Evolutionary conservation across 2,797 vertebrate genomes (phyloP).

Genomic region (Amphiprion clarkii): DNA sequence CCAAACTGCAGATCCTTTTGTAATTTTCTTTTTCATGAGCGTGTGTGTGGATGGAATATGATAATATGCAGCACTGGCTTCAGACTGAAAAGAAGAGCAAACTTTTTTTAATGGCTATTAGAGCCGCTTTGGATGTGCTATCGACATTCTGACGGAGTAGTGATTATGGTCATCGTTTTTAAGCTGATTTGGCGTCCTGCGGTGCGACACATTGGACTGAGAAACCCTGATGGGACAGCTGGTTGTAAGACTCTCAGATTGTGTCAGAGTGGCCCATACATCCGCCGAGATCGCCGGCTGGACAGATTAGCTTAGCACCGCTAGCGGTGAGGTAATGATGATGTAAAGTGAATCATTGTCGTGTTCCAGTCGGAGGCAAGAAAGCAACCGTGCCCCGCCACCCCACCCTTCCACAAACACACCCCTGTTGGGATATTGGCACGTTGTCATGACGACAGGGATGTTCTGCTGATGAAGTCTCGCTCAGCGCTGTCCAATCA

Average conservation of each 20-base stretch:
- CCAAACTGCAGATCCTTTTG: slow-evolving; percentile 17
- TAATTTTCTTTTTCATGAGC: neutral
- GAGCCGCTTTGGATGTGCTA: slow-evolving; percentile 36
- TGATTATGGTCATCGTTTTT: slow-evolving; percentile 67
- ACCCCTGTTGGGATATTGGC: slow-evolving; percentile 89
- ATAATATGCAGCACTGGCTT: slow-evolving; percentile 31
- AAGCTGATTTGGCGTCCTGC: slow-evolving; percentile 81
- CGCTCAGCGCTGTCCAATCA: slow-evolving; percentile 96
- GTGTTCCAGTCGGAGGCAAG: slow-evolving; percentile 85
- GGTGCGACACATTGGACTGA: slow-evolving; percentile 75
- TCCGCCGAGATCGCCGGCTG: slow-evolving; percentile 54
- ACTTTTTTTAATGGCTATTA: slow-evolving; percentile 34
- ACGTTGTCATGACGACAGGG: slow-evolving; percentile 99
- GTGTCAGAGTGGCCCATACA: slow-evolving; percentile 48
- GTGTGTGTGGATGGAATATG: slow-evolving; percentile 28
- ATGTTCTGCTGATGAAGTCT: slow-evolving; percentile 99
- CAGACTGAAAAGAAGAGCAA: slow-evolving; percentile 19
- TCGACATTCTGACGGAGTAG: slow-evolving; percentile 45
- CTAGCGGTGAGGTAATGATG: slow-evolving; percentile 85
- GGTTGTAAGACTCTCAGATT: slow-evolving; percentile 51
- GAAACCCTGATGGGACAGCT: slow-evolving; percentile 78
- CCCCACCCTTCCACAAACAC: slow-evolving; percentile 78
- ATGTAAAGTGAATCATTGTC: slow-evolving; percentile 86
- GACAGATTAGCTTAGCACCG: slow-evolving; percentile 72
- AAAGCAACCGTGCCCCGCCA: slow-evolving; percentile 63